Evolutionary conservation across 2,888 invertebrate genomes (phyloP).

Genomic region (Habroteleia sp.): DNA sequence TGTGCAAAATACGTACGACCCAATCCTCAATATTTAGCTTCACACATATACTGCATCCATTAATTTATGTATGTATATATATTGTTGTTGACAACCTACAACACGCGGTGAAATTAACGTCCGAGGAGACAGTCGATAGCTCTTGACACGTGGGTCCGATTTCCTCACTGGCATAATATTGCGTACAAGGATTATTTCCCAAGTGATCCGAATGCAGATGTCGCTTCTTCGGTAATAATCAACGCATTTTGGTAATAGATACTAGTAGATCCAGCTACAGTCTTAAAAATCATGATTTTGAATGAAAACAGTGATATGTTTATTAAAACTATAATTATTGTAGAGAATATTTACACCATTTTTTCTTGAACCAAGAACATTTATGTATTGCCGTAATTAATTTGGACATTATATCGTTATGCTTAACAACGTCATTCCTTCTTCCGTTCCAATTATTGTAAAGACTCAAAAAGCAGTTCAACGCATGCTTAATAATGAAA

Average conservation of each 20-base stretch:
- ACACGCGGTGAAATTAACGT: constrained; percentile 25
- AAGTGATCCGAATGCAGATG: constrained; percentile 11
- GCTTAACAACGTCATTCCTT: too few relatives aligned
- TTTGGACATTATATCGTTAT: too few relatives aligned
- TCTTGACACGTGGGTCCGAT: constrained; percentile 23
- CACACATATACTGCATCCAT: too few relatives aligned
- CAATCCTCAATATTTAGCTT: constrained; percentile 1
- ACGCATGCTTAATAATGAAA: constrained; percentile 25
- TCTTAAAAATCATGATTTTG: too few relatives aligned
- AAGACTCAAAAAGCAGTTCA: too few relatives aligned
- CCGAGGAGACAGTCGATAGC: constrained; percentile 24
- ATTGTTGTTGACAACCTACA: constrained; percentile 43
- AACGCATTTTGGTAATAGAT: constrained; percentile 30
- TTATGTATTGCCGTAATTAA: too few relatives aligned
- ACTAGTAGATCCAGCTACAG: constrained; percentile 31
- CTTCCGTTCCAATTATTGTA: too few relatives aligned
- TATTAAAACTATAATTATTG: too few relatives aligned
- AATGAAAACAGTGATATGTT: too few relatives aligned
- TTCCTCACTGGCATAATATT: constrained; percentile 2
- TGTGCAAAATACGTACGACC: background rate
- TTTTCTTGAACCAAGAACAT: too few relatives aligned
- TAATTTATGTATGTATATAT: constrained; percentile 8
- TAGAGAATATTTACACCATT: too few relatives aligned
- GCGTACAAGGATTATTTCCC: constrained; percentile 44
- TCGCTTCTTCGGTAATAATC: constrained; percentile 33